Base-by-base conservation (phyloP, 2,888 invertebrate species). In the Gastrophysa polygoni region DNA sequence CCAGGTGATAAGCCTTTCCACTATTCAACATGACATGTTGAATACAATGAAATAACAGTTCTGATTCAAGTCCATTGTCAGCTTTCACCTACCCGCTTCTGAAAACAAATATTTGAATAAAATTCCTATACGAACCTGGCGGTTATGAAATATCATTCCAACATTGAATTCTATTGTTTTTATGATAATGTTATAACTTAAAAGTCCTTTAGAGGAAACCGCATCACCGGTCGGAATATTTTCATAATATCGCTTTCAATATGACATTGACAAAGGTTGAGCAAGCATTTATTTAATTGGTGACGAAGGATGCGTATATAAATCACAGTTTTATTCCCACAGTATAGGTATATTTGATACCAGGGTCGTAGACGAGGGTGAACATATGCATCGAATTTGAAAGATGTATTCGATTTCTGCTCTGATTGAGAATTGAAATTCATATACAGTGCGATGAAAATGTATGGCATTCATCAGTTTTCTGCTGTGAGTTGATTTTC, bases 201-300 rank as follows among this genome's bases (percentile, higher is more conserved):
- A 57, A 64, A 54, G 57, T 38, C 54, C 70, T 69, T 73, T 74
- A 71, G 64, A 67, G 65, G 52, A 66, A 68, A 69, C 74, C 71
- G 73, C 73, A 34, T 61, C 65, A 68, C 69, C 66, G 65, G 72
- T 65, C 68, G 50, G 72, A 72, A 72, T 70, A 75, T 76, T 75
- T 73, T 71, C 73, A 73, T 73, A 72, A 38, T 38, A 38, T 38
- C 38, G 38, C 14, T 38, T 14, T 70, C 72, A 69, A 74, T 75
- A 76, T 76, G 77, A 77, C 76, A 73, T 71, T 77, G 76, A 76
- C 73, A 70, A 72, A 77, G 70, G 66, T 72, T 71, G 61, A 71
- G 67, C 73, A 68, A 70, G 67, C 69, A 67, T 71, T 70, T 71
- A 71, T 75, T 76, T 76, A 76, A 77, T 76, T 75, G 75, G 74